Percentiles rank a stretch among this genome's conserved stretches.
Conservation (phyloP, 2,797 vertebrate genomes). For the Hypotaenidia okinawae region DNA sequence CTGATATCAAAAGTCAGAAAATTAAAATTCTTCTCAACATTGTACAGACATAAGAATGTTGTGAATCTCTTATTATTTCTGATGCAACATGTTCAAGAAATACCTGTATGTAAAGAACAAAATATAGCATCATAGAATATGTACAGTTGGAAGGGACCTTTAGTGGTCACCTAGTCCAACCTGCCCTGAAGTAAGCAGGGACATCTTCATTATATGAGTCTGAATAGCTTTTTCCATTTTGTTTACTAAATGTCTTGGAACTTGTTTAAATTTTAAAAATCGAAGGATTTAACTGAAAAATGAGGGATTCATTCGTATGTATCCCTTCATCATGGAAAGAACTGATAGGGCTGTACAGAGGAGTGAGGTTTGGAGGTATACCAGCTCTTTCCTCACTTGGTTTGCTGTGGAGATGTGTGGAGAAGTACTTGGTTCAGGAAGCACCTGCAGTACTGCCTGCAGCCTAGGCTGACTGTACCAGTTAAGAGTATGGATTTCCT, state of each 20-base stretch:
- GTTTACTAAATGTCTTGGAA: neutral
- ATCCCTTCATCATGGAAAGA: neutral
- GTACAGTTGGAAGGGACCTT: too few species aligned
- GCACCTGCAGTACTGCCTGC: neutral
- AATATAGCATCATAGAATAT: neutral
- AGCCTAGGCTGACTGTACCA: neutral
- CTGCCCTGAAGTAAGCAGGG: too few species aligned
- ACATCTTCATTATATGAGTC: neutral
- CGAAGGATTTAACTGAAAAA: neutral
- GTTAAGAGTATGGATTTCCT: neutral
- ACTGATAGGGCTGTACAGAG: neutral
- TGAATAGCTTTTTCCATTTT: neutral
- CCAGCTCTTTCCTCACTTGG: neutral
- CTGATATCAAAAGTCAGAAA: slow-evolving; percentile 2
- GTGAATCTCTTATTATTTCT: neutral
- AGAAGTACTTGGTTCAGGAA: neutral
- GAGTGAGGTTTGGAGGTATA: neutral
- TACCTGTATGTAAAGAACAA: neutral
- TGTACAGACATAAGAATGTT: neutral
- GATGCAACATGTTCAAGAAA: neutral
- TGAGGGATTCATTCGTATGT: neutral
- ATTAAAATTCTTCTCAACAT: neutral
- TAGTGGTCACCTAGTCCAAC: too few species aligned
- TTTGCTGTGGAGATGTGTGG: neutral
- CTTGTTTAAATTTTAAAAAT: neutral